Conservation (phyloP, 92 coral and sea anemone species). For the Virgularia gustaviana region DNA sequence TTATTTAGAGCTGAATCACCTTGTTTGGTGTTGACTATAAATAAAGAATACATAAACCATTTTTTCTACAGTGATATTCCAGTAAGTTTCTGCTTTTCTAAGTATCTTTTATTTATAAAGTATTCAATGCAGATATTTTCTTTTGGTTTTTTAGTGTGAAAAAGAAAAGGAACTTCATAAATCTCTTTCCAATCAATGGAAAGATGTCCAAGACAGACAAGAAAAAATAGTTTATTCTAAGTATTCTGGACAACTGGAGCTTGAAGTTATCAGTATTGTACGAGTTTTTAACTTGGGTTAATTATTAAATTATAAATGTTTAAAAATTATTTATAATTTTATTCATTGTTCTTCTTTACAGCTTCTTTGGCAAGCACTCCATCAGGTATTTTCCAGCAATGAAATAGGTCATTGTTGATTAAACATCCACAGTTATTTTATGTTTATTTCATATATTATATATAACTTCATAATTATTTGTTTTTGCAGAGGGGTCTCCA, state of each 20-base stretch:
- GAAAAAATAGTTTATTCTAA: constrained; percentile 24
- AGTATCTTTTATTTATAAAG: neutral
- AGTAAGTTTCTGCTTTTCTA: neutral
- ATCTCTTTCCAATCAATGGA: constrained; percentile 19
- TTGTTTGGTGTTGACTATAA: constrained; percentile 27
- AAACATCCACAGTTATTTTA: constrained; percentile 8
- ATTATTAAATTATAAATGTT: too few relatives aligned
- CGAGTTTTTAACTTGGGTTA: too few relatives aligned
- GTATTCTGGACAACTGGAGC: constrained; percentile 16
- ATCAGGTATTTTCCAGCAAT: neutral
- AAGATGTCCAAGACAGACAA: constrained; percentile 6
- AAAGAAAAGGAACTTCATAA: constrained; percentile 20
- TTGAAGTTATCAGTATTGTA: constrained; percentile 32
- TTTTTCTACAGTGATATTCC: constrained; percentile 32
- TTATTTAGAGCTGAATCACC: constrained; percentile 29
- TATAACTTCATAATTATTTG: neutral
- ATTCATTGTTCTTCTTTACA: too few relatives aligned
- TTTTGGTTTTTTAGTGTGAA: neutral
- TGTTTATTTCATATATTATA: too few relatives aligned
- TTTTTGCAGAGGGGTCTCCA: constrained; percentile 19
- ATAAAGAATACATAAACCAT: constrained; percentile 25
- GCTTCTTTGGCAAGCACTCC: constrained; percentile 29
- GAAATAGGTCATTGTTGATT: neutral
- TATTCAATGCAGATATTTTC: neutral
- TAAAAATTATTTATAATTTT: too few relatives aligned